A percentile compares a stretch with the other conserved stretches of the same genome.
Conservation (phyloP, 2,113 vertebrate genomes). For the Nannobrachium achirus region DNA sequence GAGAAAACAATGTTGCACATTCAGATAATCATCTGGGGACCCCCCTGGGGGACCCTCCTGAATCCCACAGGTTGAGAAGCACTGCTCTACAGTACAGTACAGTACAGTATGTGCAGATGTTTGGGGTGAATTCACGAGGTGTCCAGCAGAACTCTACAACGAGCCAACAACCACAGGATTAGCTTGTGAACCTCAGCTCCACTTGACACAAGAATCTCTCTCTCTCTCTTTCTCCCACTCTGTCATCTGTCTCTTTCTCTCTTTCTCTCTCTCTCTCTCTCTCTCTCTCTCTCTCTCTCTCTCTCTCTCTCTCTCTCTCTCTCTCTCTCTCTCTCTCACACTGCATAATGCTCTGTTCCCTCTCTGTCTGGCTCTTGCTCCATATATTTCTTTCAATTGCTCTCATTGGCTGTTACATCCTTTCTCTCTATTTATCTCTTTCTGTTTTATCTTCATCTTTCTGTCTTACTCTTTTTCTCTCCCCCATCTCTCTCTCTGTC, state of each 20-base stretch:
- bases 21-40: too few species aligned
- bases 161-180: conserved; percentile 37
- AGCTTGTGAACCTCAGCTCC: not conserved
- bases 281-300: not conserved
- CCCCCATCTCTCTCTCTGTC: not conserved
- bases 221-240: too few species aligned
- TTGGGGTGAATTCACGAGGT: conserved; percentile 32
- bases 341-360: too few species aligned
- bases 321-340: not conserved
- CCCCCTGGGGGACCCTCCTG: too few species aligned
- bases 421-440: not conserved
- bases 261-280: not conserved
- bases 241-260: not conserved
- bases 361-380: not conserved
- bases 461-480: not conserved
- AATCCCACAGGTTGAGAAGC: too few species aligned
- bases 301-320: not conserved
- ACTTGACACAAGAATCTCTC: conserved; percentile 1
- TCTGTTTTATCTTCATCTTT: not conserved
- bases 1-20: too few species aligned
- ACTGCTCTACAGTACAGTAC: too few species aligned
- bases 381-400: not conserved
- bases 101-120: conserved; percentile 31
- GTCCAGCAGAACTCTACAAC: conserved; percentile 19
- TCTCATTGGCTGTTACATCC: not conserved